phyloP scores from a whole-genome alignment of 2,888 invertebrate species.

The Acleris sparsana region DNA sequence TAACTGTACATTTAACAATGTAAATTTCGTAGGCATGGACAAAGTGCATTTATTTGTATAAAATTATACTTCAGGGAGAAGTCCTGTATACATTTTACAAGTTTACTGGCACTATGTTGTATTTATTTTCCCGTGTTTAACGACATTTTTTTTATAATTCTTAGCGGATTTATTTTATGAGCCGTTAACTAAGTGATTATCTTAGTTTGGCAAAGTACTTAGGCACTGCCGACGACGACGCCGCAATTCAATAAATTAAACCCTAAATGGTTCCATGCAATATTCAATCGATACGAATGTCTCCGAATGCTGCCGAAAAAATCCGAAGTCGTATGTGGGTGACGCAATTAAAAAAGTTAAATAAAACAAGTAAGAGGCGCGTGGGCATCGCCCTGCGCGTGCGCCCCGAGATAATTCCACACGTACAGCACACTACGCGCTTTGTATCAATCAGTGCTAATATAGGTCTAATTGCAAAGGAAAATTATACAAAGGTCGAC shows the following conservation, averaged over 20 bases:
- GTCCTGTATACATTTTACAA: no score
- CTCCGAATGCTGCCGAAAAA: conserved; percentile 42
- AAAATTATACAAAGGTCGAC: conserved; percentile 35
- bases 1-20: conserved; percentile 65
- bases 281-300: conserved; percentile 24
- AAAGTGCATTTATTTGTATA: conserved; percentile 44
- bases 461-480: conserved; percentile 32
- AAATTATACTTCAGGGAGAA: neutral
- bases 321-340: conserved; percentile 56
- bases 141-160: neutral
- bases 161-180: neutral
- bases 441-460: conserved; percentile 35
- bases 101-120: neutral
- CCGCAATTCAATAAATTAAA: conserved; percentile 22
- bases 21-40: conserved; percentile 51
- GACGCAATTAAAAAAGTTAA: conserved; percentile 71
- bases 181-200: neutral
- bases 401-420: conserved; percentile 38
- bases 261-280: conserved; percentile 27
- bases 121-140: neutral
- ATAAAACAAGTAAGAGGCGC: conserved; percentile 64
- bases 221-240: neutral
- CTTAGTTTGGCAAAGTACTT: conserved; percentile 4
- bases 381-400: conserved; percentile 56
- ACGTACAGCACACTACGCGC: conserved; percentile 16